phyloP scores from a whole-genome alignment of 2,888 invertebrate species.

The Oscheius onirici region DNA sequence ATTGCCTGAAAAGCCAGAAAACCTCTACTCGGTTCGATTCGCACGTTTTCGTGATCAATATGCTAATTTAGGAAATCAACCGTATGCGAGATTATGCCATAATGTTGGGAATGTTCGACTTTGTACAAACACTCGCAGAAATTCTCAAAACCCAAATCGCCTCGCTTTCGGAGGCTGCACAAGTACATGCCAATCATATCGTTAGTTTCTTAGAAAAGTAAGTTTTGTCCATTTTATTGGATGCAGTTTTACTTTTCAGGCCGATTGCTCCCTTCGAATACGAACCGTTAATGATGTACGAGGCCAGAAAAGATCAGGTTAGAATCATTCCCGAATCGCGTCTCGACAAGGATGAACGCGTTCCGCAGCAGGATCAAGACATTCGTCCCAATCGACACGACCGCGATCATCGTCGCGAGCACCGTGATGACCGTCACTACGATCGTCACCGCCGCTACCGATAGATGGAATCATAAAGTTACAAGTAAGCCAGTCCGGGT shows the following conservation, averaged over 20 bases:
- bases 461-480: background rate
- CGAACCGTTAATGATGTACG: too few relatives aligned
- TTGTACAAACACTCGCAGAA: conserved; percentile 14
- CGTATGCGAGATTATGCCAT: conserved; percentile 20
- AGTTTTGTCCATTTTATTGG: background rate
- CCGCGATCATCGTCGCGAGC: background rate
- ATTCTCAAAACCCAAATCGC: background rate
- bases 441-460: conserved; percentile 1
- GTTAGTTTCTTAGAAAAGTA: conserved; percentile 18
- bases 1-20: background rate
- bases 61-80: conserved; percentile 26
- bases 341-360: background rate
- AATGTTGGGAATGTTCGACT: conserved; percentile 4
- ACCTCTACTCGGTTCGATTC: background rate
- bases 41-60: background rate
- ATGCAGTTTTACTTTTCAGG: background rate
- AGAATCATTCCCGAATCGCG: too few relatives aligned
- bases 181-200: conserved; percentile 23
- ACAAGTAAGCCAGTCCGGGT: background rate
- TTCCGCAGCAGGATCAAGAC: background rate
- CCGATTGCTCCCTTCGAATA: background rate
- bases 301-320: too few relatives aligned
- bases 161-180: background rate
- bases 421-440: background rate
- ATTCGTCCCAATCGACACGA: background rate